Base-by-base conservation (phyloP, 2,113 vertebrate genomes). In the Collichthys lucidus region DNA sequence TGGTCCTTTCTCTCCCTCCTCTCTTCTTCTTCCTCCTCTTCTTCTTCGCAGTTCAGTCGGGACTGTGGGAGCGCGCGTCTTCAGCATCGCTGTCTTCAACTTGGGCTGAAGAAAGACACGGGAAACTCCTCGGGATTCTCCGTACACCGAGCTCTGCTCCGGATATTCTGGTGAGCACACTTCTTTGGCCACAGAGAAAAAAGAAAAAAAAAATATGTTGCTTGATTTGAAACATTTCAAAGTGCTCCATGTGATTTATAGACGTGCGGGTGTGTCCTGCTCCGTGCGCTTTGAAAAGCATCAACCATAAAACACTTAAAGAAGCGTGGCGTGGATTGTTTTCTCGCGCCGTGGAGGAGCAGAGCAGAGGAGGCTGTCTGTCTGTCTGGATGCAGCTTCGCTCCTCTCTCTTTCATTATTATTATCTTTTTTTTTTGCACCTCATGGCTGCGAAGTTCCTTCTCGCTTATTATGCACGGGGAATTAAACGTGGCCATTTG, bases 111-210 rank as follows among this genome's bases (percentile, higher is more conserved):
- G 90, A 92, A 93, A 93, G 92, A 91, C 63, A 67, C 11, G 56
- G 91, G 86, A 91, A 93, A 92, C 92, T 94, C 93, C 92, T 92
- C 88, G 87, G 93, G 89, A 94, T 94, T 94, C 92, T 94, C 93
- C 92, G 83, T 85, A 90, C 91, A 87, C 63, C 88, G 87, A 69
- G 87, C 87, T 85, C 77, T 82, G 50, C 53, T 86, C 79, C 60
- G 60, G 74, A 82, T 78, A 17, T 86, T 88, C 65, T 73, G 92
- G 93, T 94, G 81, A 93, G 93, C 69, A 67, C 85, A 70, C 72
- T 82, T 84, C 35, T 40, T 40, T 77, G 60, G 31, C 35, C 50
- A 15, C 16, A 56, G 5, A 55, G 11, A 55, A n/a, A 50, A 52
- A 3, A n/a, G n/a, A n/a, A 52, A 22, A 52, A 19, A 49, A 40